Base-by-base conservation (phyloP, 2,113 vertebrate genomes). In the Hemiprocne comata region DNA sequence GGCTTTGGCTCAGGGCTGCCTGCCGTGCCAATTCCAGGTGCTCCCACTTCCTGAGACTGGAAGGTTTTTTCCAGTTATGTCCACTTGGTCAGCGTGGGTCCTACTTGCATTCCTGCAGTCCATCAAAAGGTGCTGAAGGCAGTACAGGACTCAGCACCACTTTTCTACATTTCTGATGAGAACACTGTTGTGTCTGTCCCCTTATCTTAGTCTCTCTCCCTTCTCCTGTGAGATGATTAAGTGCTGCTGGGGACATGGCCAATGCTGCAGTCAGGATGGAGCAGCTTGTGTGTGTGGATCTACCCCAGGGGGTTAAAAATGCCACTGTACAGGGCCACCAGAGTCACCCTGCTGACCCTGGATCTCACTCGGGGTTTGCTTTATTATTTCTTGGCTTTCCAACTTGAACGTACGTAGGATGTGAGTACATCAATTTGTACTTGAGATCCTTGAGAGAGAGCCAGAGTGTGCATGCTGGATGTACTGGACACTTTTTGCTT, bases 21-120 rank as follows among this genome's bases (percentile, higher is more conserved):
- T 28, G 34, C 51, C 44, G 0, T 60, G 57, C 46, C 44, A 18
- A 2, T 28, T 1, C 0, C 8, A 2, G 24, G 8, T 2, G 13
- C 8, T 75, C 25, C 36, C 36, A 38, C 46, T 46, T 66, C n/a
- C 62, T 28, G 20, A n/a, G 24, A 19, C 33, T 24, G 38, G 42
- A 20, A 36, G 62, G 16, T 20, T 10, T 66, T 46, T 42, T 13
- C 42, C 70, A 44, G 31, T 57, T 33, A 20, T 0, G 1, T 55
- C 26, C 12, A 5, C 69, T 24, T 28, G 34, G 16, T 57, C 70
- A 38, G 34, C 13, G 1, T 4, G 13, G 33, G 10, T n/a, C 50
- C 0, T 42, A 42, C 42, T 24, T n/a, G 2, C 8, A 1, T 36
- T 70, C 34, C n/a, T 36, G 1, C 20, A 11, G 46, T 11, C 23